Base-by-base conservation (phyloP, 2,797 vertebrate species). In the Echeneis naucrates region DNA sequence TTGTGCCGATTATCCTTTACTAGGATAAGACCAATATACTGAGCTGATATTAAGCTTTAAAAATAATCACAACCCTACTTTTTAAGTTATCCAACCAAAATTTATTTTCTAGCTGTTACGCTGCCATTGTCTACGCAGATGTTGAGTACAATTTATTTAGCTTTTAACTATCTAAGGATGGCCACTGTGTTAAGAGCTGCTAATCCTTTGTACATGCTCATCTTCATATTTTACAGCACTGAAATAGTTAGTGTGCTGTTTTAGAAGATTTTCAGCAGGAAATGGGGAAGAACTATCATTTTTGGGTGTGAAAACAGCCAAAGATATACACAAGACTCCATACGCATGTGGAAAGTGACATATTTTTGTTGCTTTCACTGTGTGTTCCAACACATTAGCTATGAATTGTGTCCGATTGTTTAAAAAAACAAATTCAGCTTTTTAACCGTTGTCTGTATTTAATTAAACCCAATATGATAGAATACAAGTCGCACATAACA, bases 101-200 rank as follows among this genome's bases (percentile, higher is more conserved):
- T n/a, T n/a, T n/a, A n/a, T n/a, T n/a, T n/a, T n/a, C 16, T 27
- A 70, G 57, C 51, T 47, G 33, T 37, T 10, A 51, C 14, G 58
- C 6, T 56, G 45, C 4, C 35, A 30, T 55, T 21, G 37, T 35
- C 35, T 38, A 33, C 35, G 30, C 17, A 44, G 13, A 58, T 58
- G 51, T 64, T 8, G 50, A 61, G 38, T n/a, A 14, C 19, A 77
- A 68, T 72, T 68, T 35, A 38, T 63, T 38, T 44, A 45, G 59
- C 53, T 59, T 47, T 70, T 60, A 44, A 54, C 12, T n/a, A 9
- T 59, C 48, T 42, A 7, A 35, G 11, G 4, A 11, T 35, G 12
- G 26, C 56, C 0, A 1, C 24, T 33, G 30, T 64, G 52, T 50
- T 52, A 68, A 60, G 13, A 67, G 40, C 50, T 24, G 4, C 24